Evolutionary conservation across 2,797 vertebrate genomes (phyloP).

Genomic region (Eurystomus glaucurus): DNA sequence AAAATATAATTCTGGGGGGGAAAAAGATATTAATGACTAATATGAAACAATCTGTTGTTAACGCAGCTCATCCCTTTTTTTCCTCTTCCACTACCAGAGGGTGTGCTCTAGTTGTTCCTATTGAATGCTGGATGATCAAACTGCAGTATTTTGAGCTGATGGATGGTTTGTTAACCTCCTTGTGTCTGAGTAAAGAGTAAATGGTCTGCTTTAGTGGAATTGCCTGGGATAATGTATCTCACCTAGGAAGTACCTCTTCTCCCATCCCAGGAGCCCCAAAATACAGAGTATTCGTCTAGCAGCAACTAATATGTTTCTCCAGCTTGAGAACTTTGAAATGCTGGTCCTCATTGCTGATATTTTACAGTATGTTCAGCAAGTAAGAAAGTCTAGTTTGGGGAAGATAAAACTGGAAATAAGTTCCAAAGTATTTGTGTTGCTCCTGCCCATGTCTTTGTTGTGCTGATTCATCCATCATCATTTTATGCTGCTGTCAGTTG

Average conservation of each 20-base stretch:
- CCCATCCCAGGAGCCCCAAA: neutral
- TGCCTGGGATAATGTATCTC: neutral
- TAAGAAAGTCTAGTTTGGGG: neutral
- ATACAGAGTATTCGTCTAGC: neutral
- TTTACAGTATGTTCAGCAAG: neutral
- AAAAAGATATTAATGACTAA: conserved; percentile 56
- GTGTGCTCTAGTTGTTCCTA: conserved; percentile 34
- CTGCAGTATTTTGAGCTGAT: neutral
- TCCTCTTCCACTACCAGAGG: neutral
- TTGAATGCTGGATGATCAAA: conserved; percentile 59
- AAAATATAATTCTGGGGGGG: neutral
- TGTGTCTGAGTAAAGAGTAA: conserved; percentile 51
- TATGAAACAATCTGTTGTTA: conserved; percentile 59
- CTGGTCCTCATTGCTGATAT: rapidly evolving
- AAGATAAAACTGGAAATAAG: neutral
- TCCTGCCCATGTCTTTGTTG: neutral
- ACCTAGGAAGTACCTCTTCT: neutral
- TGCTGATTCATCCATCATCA: no score
- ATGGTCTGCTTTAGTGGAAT: neutral
- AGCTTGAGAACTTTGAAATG: neutral
- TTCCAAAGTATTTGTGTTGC: neutral
- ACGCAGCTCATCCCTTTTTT: neutral
- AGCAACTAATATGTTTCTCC: neutral
- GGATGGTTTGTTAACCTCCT: neutral
- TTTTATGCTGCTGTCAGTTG: no score